Percentiles rank a stretch among this genome's conserved stretches.
These are phyloP conservation scores for Pseudolaguvia tuberculata DNA, from an alignment of 2,113 vertebrate genomes.

Conservation along the genomic window DNA sequence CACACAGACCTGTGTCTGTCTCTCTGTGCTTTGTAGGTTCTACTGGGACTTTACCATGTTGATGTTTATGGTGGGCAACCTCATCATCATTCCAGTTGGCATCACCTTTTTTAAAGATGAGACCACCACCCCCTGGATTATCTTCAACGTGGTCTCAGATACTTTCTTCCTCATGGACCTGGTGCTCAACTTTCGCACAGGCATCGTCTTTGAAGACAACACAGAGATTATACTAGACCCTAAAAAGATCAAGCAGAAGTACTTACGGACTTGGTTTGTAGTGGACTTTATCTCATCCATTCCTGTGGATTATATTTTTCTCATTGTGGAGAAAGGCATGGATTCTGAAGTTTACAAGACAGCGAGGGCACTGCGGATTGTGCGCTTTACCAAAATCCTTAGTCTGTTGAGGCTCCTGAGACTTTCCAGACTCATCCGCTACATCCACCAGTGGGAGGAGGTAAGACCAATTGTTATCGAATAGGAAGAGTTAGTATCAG, in stretches of 20 bases:
- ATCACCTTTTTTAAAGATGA: constrained; percentile 99
- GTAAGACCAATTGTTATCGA: constrained; percentile 50
- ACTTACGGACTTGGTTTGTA: constrained; percentile 95
- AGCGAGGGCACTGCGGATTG: constrained; percentile 87
- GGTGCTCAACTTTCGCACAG: constrained; percentile 96
- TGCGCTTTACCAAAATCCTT: constrained; percentile 95
- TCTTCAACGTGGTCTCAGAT: constrained; percentile 97
- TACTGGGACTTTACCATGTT: constrained; percentile 99
- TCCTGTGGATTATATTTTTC: constrained; percentile 98
- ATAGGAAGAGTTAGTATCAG: not conserved
- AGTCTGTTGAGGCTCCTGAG: constrained; percentile 85
- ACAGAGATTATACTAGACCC: constrained; percentile 97
- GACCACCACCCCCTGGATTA: constrained; percentile 93
- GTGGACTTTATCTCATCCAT: constrained; percentile 98
- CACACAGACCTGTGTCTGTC: not conserved
- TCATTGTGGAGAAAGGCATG: constrained; percentile 96
- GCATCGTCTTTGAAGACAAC: constrained; percentile 96
- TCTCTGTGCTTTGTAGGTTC: constrained; percentile 72
- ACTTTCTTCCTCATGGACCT: constrained; percentile 98
- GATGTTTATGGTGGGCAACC: constrained; percentile 98
- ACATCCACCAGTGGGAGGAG: constrained; percentile 98
- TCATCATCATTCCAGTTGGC: constrained; percentile 97
- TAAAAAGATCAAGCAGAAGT: constrained; percentile 90
- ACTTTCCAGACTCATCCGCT: constrained; percentile 89
- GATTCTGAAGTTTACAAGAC: constrained; percentile 98